Evolutionary conservation across 2,113 vertebrate genomes (phyloP).

Genomic region (Planiliza haematocheilus): DNA sequence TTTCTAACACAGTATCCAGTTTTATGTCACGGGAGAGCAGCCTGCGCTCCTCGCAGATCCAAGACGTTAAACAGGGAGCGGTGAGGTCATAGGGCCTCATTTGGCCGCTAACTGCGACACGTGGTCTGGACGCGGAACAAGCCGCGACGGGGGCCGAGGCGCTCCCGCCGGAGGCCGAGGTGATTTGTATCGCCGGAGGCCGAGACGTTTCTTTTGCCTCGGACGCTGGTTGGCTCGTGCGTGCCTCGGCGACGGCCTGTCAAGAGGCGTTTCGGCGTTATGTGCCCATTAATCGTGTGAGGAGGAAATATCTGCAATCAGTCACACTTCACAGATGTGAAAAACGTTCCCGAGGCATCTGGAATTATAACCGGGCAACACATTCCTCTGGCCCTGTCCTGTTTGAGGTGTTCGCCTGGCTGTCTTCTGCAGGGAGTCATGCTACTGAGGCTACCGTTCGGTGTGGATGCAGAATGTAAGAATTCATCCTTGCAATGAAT

Average conservation of each 20-base stretch:
- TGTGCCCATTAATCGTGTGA: neutral
- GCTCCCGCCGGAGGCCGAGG: neutral
- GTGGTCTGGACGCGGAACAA: constrained; percentile 13
- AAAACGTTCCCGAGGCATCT: constrained; percentile 6
- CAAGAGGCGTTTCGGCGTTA: constrained; percentile 9
- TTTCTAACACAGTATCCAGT: constrained; percentile 1
- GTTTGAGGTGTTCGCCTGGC: constrained; percentile 4
- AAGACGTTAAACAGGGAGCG: constrained; percentile 39
- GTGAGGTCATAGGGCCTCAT: constrained; percentile 28
- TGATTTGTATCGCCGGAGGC: constrained; percentile 15
- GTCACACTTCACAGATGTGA: neutral
- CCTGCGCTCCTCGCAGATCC: constrained; percentile 30
- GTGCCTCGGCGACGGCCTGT: neutral
- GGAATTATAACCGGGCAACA: neutral
- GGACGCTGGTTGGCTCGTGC: constrained; percentile 29
- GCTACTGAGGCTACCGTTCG: too few relatives aligned
- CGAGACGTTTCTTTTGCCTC: neutral
- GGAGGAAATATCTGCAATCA: constrained; percentile 14
- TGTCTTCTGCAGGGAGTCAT: neutral
- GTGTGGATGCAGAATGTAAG: too few relatives aligned
- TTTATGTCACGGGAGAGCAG: constrained; percentile 13
- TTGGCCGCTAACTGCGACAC: constrained; percentile 3
- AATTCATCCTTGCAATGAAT: too few relatives aligned
- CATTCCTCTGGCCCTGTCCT: constrained; percentile 10
- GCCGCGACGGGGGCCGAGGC: neutral